Conservation (phyloP, 92 coral and sea anemone genomes). For the Siderastrea radians region DNA sequence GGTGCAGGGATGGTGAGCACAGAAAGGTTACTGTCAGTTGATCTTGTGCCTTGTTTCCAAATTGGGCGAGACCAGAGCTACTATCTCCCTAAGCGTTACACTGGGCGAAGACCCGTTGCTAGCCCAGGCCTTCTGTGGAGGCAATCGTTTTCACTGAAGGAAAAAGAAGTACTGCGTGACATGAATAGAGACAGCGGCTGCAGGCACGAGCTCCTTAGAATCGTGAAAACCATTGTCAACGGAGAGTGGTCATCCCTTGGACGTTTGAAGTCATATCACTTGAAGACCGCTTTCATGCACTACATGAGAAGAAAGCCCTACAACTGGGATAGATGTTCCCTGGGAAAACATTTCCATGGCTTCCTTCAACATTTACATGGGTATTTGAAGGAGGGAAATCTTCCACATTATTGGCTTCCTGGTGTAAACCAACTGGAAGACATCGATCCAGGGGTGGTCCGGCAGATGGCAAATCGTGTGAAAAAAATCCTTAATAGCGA, state of each 20-base stretch:
- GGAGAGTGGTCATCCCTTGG: constrained; percentile 66
- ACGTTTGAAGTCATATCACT: constrained; percentile 68
- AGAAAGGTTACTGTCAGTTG: constrained; percentile 61
- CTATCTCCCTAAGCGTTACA: constrained; percentile 70
- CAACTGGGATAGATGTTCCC: background rate
- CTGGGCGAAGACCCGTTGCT: background rate
- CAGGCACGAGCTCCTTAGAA: constrained; percentile 74
- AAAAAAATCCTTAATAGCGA: constrained; percentile 50
- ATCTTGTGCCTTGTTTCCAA: constrained; percentile 81
- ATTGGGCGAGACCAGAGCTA: constrained; percentile 61
- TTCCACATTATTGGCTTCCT: constrained; percentile 65
- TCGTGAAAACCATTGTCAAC: constrained; percentile 72
- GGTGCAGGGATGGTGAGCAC: too few relatives aligned
- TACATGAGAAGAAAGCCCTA: constrained; percentile 15
- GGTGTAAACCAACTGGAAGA: constrained; percentile 59
- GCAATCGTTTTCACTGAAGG: constrained; percentile 70
- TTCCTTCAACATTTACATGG: constrained; percentile 31
- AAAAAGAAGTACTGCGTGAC: constrained; percentile 53
- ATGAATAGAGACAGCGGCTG: constrained; percentile 79
- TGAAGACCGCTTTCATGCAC: constrained; percentile 80
- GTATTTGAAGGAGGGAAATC: background rate
- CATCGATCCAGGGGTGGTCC: constrained; percentile 32
- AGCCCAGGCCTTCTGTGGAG: constrained; percentile 53
- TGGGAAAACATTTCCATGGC: constrained; percentile 42
- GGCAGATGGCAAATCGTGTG: constrained; percentile 71